phyloP scores from a whole-genome alignment of 2,888 invertebrate genomes.

The Fragum whitleyi region DNA sequence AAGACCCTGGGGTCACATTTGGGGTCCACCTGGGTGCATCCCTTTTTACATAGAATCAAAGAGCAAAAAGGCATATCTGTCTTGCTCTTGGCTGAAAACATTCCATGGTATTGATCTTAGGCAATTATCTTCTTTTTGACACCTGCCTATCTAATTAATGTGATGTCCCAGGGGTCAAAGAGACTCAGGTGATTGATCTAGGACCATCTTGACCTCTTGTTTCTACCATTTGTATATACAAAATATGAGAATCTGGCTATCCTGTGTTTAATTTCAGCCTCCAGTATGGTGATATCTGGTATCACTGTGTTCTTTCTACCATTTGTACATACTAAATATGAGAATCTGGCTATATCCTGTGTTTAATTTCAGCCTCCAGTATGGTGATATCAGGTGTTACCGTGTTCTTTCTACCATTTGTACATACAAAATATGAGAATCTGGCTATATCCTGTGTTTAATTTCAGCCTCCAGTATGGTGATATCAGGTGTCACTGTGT shows the following conservation, averaged over 20 bases:
- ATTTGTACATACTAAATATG: slow-evolving; percentile 76
- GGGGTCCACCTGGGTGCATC: no score
- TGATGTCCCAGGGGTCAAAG: no score
- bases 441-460: slow-evolving; percentile 83
- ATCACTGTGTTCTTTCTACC: slow-evolving; percentile 83
- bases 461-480: slow-evolving; percentile 83
- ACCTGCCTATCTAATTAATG: no score
- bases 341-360: slow-evolving; percentile 83
- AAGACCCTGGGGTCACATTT: no score
- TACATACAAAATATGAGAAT: slow-evolving; percentile 77
- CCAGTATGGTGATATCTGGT: slow-evolving; percentile 83
- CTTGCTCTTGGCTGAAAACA: no score
- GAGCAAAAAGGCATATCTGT: no score
- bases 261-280: slow-evolving; percentile 83
- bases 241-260: slow-evolving; percentile 80
- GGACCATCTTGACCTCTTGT: no score
- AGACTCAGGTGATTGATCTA: no score
- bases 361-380: slow-evolving; percentile 82
- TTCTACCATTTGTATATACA: slow-evolving; percentile 80
- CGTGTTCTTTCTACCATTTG: slow-evolving; percentile 83
- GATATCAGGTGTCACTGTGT: slow-evolving; percentile 82
- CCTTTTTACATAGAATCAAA: no score
- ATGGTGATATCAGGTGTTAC: slow-evolving; percentile 82
- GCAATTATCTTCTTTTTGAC: no score
- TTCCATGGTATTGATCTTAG: no score